Evolutionary conservation across 2,113 vertebrate genomes (phyloP).

Genomic region (Plectropomus leopardus): DNA sequence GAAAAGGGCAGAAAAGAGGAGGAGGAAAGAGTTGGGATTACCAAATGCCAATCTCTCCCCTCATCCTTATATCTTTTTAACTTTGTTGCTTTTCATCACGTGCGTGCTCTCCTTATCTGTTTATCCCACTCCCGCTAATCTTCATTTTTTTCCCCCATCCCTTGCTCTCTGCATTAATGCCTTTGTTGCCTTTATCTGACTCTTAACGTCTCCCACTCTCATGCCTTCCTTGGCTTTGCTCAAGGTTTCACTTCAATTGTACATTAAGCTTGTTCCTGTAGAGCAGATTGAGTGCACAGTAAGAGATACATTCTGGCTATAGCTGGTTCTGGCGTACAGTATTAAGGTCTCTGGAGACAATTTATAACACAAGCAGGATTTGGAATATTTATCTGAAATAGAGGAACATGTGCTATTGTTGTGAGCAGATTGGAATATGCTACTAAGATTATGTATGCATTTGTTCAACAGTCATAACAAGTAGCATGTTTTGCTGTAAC

Average conservation of each 20-base stretch:
- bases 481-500: slow-evolving; percentile 1
- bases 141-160: slow-evolving; percentile 30
- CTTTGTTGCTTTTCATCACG: slow-evolving; percentile 65
- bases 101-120: slow-evolving; percentile 72
- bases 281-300: slow-evolving; percentile 17
- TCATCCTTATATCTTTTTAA: slow-evolving; percentile 67
- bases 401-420: slow-evolving; percentile 30
- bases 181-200: slow-evolving; percentile 73
- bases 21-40: slow-evolving; percentile 67
- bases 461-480: slow-evolving; percentile 26
- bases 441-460: slow-evolving; percentile 13
- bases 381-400: too few species aligned
- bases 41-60: slow-evolving; percentile 59
- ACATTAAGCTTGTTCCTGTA: slow-evolving; percentile 28
- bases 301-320: slow-evolving; percentile 14
- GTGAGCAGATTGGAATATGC: slow-evolving; percentile 3
- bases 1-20: slow-evolving; percentile 47
- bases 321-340: slow-evolving; percentile 17
- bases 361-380: slow-evolving; percentile 53
- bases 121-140: slow-evolving; percentile 76
- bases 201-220: slow-evolving; percentile 40
- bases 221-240: slow-evolving; percentile 34
- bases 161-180: slow-evolving; percentile 49
- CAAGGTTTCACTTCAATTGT: slow-evolving; percentile 54
- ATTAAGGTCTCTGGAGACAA: slow-evolving; percentile 36